These are phyloP conservation scores for Pseudomugil tenellus DNA, from an alignment of 2,797 vertebrate genomes.

Conservation along the genomic window DNA sequence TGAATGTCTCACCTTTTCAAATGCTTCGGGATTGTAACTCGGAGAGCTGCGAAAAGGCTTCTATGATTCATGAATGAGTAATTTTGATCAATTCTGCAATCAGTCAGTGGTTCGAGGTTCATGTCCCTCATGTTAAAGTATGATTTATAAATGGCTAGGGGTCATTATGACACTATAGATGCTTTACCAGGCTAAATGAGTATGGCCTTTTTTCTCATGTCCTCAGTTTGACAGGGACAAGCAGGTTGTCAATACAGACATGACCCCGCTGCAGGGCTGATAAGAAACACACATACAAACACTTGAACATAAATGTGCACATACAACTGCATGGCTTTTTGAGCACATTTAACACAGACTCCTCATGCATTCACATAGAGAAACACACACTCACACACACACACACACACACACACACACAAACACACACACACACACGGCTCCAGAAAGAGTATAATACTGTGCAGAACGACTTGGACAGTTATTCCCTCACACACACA, in stretches of 20 bases:
- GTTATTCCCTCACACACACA: constrained; percentile 12
- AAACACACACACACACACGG: neutral
- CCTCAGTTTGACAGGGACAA: constrained; percentile 74
- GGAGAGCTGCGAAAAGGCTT: constrained; percentile 5
- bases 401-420: neutral
- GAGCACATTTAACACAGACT: constrained; percentile 23
- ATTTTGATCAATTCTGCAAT: constrained; percentile 76
- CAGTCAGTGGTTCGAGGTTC: constrained; percentile 65
- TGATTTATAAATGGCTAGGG: constrained; percentile 79
- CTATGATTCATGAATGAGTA: constrained; percentile 69
- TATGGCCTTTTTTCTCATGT: constrained; percentile 77
- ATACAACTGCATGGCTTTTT: constrained; percentile 5
- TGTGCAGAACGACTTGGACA: neutral
- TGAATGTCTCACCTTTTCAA: constrained; percentile 49
- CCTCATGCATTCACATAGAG: constrained; percentile 1
- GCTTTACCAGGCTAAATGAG: constrained; percentile 77
- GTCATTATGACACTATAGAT: constrained; percentile 67
- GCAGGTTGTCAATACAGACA: constrained; percentile 80
- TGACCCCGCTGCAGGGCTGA: constrained; percentile 66
- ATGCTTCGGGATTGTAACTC: constrained; percentile 12
- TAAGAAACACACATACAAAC: constrained; percentile 30
- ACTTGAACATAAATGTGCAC: constrained; percentile 22
- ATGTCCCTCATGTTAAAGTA: constrained; percentile 71
- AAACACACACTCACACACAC: neutral
- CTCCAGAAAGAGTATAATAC: neutral